phyloP scores from a whole-genome alignment of 2,888 invertebrate species.

The Parelbella ahira region DNA sequence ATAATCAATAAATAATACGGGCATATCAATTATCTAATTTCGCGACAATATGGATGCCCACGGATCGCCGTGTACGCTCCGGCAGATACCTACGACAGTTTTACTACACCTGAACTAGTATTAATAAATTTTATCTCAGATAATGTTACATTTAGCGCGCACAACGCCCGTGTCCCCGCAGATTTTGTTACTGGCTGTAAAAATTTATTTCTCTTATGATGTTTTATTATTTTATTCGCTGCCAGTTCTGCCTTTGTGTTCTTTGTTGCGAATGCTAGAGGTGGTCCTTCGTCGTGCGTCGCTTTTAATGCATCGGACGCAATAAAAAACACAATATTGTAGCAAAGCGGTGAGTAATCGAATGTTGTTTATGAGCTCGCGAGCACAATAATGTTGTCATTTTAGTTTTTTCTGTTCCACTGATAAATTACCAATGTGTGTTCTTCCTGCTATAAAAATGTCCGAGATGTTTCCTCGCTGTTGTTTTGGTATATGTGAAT shows the following conservation, averaged over 20 bases:
- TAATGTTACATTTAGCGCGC: conserved; percentile 42
- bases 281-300: conserved; percentile 35
- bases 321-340: conserved; percentile 57
- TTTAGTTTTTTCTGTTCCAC: conserved; percentile 44
- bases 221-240: conserved; percentile 55
- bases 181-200: conserved; percentile 59
- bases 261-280: conserved; percentile 48
- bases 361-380: conserved; percentile 48
- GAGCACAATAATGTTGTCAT: conserved; percentile 47
- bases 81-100: conserved; percentile 22
- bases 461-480: conserved; percentile 31
- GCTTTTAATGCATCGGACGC: conserved; percentile 36
- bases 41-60: too few species aligned
- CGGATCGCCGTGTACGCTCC: conserved; percentile 8
- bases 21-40: too few species aligned
- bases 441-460: conserved; percentile 51
- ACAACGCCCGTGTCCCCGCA: conserved; percentile 33
- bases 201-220: conserved; percentile 63
- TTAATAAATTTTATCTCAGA: conserved; percentile 36
- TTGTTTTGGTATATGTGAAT: conserved; percentile 30
- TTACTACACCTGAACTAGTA: conserved; percentile 32
- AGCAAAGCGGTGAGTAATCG: conserved; percentile 62
- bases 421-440: conserved; percentile 40
- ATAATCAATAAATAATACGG: too few species aligned
- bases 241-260: conserved; percentile 46